Evolutionary conservation across 2,888 invertebrate species (phyloP).

Genomic region (Tetragonisca angustula): DNA sequence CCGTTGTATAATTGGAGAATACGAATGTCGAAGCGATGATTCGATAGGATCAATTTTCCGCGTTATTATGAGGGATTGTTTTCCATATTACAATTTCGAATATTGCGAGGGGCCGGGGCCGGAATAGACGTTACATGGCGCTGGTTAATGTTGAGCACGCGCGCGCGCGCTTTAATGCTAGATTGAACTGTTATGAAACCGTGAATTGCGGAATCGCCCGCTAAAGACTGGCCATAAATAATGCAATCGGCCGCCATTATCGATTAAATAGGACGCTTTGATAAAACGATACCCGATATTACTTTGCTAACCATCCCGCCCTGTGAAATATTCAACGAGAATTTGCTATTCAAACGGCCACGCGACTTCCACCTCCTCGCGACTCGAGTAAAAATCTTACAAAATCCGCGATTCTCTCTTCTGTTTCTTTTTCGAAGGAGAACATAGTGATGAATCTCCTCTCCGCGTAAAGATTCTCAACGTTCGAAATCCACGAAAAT

Average conservation of each 20-base stretch:
- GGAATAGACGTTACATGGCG: neutral
- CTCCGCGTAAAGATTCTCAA: neutral
- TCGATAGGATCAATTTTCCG: neutral
- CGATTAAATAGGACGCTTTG: slow-evolving; percentile 16
- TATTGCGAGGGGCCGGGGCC: neutral
- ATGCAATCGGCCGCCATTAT: neutral
- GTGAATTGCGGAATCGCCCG: slow-evolving; percentile 6
- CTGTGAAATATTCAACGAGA: neutral
- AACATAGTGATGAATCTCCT: neutral
- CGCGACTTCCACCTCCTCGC: too few relatives aligned
- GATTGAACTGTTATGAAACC: slow-evolving; percentile 14
- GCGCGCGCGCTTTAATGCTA: slow-evolving; percentile 5
- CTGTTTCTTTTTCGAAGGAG: too few relatives aligned
- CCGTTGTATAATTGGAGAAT: neutral
- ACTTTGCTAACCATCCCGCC: neutral
- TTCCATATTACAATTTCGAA: slow-evolving; percentile 12
- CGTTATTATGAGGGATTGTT: neutral
- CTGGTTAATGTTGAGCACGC: neutral
- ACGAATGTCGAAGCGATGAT: neutral
- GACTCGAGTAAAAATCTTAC: neutral
- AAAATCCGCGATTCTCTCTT: neutral
- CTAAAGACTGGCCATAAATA: slow-evolving; percentile 25
- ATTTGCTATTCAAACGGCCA: neutral
- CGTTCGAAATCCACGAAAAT: neutral
- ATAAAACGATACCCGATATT: slow-evolving; percentile 24